A percentile compares a stretch with the other conserved stretches of the same genome.
phyloP scores from a whole-genome alignment of 2,888 invertebrate species.

The Thymelicus sylvestris region DNA sequence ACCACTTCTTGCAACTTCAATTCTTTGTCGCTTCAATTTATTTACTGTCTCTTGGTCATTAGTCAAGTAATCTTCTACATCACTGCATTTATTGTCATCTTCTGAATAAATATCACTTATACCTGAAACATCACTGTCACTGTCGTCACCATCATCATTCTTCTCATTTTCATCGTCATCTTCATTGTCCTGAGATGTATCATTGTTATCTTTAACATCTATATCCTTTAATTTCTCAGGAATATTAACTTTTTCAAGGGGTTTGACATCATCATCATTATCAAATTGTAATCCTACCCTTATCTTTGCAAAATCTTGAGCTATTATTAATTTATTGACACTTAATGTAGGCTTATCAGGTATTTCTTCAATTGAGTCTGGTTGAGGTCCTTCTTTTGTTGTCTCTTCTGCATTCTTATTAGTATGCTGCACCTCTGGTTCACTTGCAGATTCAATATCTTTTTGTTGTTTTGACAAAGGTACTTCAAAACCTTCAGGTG shows the following conservation, averaged over 20 bases:
- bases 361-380: slow-evolving; percentile 52
- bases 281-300: slow-evolving; percentile 89
- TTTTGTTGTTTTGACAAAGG: slow-evolving; percentile 82
- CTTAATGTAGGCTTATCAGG: slow-evolving; percentile 63
- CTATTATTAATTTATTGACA: slow-evolving; percentile 80
- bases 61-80: slow-evolving; percentile 80
- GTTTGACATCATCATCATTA: slow-evolving; percentile 86
- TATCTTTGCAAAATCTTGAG: slow-evolving; percentile 94
- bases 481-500: slow-evolving; percentile 92
- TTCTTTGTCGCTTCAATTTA: slow-evolving; percentile 75
- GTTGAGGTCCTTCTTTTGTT: slow-evolving; percentile 58
- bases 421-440: slow-evolving; percentile 43
- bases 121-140: slow-evolving; percentile 82
- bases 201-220: slow-evolving; percentile 66
- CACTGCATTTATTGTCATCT: slow-evolving; percentile 84
- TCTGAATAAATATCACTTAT: slow-evolving; percentile 89
- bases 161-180: slow-evolving; percentile 43
- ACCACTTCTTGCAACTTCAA: slow-evolving; percentile 79
- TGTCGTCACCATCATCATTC: slow-evolving; percentile 56
- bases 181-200: slow-evolving; percentile 52
- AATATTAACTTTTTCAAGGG: slow-evolving; percentile 80
- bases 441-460: slow-evolving; percentile 37
- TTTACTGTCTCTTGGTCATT: slow-evolving; percentile 74
- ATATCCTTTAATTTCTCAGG: slow-evolving; percentile 75
- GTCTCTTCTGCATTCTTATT: slow-evolving; percentile 53